phyloP scores from a whole-genome alignment of 2,113 vertebrate genomes.

The Scortum barcoo region DNA sequence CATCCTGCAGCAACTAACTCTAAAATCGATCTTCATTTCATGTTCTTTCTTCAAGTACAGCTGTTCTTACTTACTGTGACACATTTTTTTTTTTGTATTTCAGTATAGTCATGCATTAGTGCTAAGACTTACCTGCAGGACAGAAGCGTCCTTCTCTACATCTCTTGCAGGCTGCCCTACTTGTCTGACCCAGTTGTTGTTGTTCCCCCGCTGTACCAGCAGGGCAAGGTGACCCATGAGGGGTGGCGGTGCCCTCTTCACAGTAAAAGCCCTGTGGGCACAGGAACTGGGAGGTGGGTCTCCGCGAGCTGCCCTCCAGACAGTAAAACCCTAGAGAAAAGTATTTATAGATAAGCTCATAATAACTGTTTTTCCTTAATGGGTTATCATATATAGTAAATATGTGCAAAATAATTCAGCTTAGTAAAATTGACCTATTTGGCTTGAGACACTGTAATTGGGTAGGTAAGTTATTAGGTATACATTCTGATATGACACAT shows the following conservation, averaged over 20 bases:
- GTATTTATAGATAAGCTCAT: slow-evolving; percentile 48
- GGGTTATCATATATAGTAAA: neutral
- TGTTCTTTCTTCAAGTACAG: neutral
- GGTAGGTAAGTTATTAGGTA: neutral
- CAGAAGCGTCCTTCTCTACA: slow-evolving; percentile 88
- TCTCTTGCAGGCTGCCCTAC: slow-evolving; percentile 85
- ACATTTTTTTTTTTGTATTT: slow-evolving; percentile 4
- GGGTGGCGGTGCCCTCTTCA: slow-evolving; percentile 84
- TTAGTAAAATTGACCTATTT: neutral
- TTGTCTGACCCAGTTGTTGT: slow-evolving; percentile 87
- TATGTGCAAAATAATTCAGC: neutral
- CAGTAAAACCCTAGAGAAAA: slow-evolving; percentile 86
- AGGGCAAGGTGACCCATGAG: slow-evolving; percentile 87
- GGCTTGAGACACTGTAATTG: neutral
- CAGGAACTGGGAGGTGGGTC: slow-evolving; percentile 83
- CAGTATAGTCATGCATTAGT: slow-evolving; percentile 24
- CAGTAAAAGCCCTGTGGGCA: slow-evolving; percentile 88
- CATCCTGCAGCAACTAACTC: neutral
- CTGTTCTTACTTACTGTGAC: neutral
- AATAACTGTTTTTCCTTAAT: slow-evolving; percentile 1
- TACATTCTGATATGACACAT: neutral
- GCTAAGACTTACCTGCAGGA: slow-evolving; percentile 81
- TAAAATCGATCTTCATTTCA: slow-evolving; percentile 7
- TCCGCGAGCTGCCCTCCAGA: slow-evolving; percentile 84
- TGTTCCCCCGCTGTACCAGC: slow-evolving; percentile 86